Conservation (phyloP, 2,888 invertebrate genomes). For the Morpho deidamia region DNA sequence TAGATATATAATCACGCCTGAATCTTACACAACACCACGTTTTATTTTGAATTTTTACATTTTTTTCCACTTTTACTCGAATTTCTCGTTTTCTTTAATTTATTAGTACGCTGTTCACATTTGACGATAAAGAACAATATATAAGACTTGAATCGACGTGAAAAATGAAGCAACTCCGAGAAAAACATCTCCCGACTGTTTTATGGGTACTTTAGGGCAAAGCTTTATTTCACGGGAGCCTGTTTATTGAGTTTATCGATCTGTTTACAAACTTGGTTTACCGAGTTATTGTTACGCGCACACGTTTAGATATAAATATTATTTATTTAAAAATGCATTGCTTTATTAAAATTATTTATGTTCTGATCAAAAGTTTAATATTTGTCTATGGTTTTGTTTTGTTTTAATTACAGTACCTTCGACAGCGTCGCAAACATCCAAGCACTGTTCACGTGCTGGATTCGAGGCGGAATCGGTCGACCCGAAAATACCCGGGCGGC, state of each 20-base stretch:
- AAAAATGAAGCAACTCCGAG: conserved; percentile 18
- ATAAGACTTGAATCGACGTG: conserved; percentile 23
- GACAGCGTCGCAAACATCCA: conserved; percentile 37
- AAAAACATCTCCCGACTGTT: conserved; percentile 19
- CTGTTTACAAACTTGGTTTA: conserved; percentile 66
- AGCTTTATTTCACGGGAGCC: conserved; percentile 9
- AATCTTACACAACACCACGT: too few species aligned
- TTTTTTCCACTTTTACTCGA: background rate
- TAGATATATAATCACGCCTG: too few species aligned
- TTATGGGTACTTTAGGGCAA: conserved; percentile 4
- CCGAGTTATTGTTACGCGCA: conserved; percentile 29
- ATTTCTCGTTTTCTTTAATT: background rate
- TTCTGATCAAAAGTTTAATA: conserved; percentile 5
- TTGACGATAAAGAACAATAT: conserved; percentile 15
- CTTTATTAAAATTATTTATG: background rate
- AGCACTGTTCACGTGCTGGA: conserved; percentile 47
- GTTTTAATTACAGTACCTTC: conserved; percentile 32
- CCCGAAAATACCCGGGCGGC: conserved; percentile 77
- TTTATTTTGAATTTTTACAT: too few species aligned
- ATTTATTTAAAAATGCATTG: background rate
- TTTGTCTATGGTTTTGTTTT: background rate
- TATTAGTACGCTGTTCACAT: conserved; percentile 5
- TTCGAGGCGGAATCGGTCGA: conserved; percentile 24
- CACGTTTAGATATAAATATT: too few species aligned
- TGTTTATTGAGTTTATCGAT: conserved; percentile 53